Base-by-base conservation (phyloP, 2,797 vertebrate genomes). In the Myoxocephalus aenaeus region DNA sequence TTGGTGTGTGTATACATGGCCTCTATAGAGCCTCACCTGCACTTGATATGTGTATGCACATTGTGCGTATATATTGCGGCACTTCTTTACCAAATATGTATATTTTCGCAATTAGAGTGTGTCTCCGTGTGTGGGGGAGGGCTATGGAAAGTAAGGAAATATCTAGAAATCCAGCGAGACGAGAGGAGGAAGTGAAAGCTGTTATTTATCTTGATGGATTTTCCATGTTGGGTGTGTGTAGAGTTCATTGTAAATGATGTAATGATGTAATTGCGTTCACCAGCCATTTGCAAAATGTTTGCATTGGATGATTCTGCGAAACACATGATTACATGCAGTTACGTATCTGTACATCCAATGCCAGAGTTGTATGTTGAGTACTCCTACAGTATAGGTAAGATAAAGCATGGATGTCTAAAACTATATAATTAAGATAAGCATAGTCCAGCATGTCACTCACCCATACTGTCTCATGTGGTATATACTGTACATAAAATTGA, bases 191-290 rank as follows among this genome's bases (percentile, higher is more conserved):
- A 75, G 36, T 20, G n/a, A 11, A 56, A 71, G 63, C 48, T 46
- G 32, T 25, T 71, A 51, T 86, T 84, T 67, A 79, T 81, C 61
- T 77, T 81, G 57, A 78, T 73, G 73, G 73, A 72, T 63, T 78
- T 61, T 79, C 13, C 36, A 69, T 73, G 42, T 32, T 44, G 32
- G 38, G 64, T 76, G 61, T 85, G 76, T 64, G 5, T 48, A 25
- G 65, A 77, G 59, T 81, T 79, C 59, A 67, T 40, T 76, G 70
- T 53, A 53, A 83, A 59, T 68, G 14, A 70, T 53, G 53, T 70
- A 59, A 77, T 66, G 17, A 58, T 57, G 40, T 68, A 38, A 64
- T 66, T 62, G 62, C 4, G 40, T 73, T 78, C 44, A 42, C 38
- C 38, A 62, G 70, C 22, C 22, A 34, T 53, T 70, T 11, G 6